These are phyloP conservation scores for Castor canadensis DNA, from an alignment of 2,113 vertebrate genomes.

Conservation along the genomic window DNA sequence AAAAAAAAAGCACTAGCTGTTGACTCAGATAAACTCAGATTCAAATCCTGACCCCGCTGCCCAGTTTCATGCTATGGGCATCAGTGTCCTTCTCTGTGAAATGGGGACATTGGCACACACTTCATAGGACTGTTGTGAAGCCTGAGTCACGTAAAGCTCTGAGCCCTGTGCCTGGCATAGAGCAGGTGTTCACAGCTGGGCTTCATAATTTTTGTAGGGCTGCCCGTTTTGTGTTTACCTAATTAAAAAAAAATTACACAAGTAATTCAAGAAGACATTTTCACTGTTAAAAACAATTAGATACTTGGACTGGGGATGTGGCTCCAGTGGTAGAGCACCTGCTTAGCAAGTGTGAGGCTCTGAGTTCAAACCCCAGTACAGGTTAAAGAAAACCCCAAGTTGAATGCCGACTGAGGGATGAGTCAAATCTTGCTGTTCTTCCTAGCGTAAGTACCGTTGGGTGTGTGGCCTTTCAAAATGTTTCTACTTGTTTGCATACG, in stretches of 20 bases:
- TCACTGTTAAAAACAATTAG: not conserved
- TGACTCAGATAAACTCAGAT: not conserved
- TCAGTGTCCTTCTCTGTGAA: conserved; percentile 9
- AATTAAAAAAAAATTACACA: not conserved
- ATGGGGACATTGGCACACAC: not conserved
- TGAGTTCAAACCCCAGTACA: too few relatives aligned
- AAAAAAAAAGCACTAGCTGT: not conserved
- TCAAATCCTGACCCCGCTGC: not conserved
- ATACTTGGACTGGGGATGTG: too few relatives aligned
- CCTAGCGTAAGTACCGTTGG: not conserved
- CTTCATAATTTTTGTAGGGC: not conserved
- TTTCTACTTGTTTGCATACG: not conserved
- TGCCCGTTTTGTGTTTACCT: not conserved
- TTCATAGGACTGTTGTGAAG: not conserved
- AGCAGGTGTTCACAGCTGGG: not conserved
- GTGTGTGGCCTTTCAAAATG: not conserved
- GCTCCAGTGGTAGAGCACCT: too few relatives aligned
- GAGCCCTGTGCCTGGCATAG: not conserved
- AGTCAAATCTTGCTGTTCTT: not conserved
- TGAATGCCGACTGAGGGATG: not conserved
- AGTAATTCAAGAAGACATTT: not conserved
- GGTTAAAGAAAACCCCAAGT: not conserved
- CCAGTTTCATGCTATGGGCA: not conserved
- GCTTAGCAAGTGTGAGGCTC: too few relatives aligned
- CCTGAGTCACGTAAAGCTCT: not conserved